phyloP scores from a whole-genome alignment of 2,888 invertebrate genomes.

The Euplagia quadripunctaria region DNA sequence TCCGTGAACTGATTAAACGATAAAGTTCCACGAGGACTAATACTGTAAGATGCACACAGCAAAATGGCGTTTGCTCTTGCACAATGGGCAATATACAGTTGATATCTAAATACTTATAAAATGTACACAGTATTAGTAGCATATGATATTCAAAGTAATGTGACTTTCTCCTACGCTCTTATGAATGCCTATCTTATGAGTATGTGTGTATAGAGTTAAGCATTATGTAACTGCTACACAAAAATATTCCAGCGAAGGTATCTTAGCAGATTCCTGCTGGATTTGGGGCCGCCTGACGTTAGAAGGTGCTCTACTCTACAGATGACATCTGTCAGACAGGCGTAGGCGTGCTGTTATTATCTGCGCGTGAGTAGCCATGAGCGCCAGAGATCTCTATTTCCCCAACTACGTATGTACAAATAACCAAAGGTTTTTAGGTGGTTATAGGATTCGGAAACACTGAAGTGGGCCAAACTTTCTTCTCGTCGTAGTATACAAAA shows the following conservation, averaged over 20 bases:
- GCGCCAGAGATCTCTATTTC: too few relatives aligned
- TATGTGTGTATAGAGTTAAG: neutral
- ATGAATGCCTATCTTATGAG: neutral
- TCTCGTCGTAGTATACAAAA: too few relatives aligned
- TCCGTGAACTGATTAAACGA: constrained; percentile 46
- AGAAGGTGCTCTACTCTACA: neutral
- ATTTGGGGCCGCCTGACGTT: neutral
- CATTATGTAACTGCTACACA: neutral
- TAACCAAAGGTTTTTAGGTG: too few relatives aligned
- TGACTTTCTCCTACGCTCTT: constrained; percentile 10
- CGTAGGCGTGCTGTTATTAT: too few relatives aligned
- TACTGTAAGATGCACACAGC: constrained; percentile 40
- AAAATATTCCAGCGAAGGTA: neutral
- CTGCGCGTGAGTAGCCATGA: too few relatives aligned
- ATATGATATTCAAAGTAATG: neutral
- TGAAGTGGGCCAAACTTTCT: too few relatives aligned
- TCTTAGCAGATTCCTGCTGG: neutral
- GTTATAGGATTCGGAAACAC: too few relatives aligned
- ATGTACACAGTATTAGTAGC: neutral
- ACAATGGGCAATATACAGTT: neutral
- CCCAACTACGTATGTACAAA: too few relatives aligned
- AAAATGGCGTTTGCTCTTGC: neutral
- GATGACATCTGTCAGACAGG: neutral
- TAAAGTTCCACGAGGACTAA: constrained; percentile 51
- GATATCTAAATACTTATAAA: neutral